These are phyloP conservation scores for Callaeas wilsoni DNA, from an alignment of 2,113 vertebrate species.

Conservation along the genomic window DNA sequence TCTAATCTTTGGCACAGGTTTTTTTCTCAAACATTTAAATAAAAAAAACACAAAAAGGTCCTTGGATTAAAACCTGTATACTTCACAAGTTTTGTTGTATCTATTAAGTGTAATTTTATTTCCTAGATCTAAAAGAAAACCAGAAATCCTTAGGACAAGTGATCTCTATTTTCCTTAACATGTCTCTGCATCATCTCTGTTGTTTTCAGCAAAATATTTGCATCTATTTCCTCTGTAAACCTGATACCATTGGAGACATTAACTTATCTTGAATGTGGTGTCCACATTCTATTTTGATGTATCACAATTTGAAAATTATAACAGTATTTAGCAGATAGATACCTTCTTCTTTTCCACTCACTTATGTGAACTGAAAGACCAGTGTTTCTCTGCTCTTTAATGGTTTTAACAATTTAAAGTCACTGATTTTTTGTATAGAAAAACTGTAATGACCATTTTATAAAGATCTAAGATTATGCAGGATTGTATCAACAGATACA, in stretches of 20 bases:
- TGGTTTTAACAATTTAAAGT: background rate
- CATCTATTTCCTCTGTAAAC: conserved; percentile 26
- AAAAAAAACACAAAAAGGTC: conserved; percentile 17
- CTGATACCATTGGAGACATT: background rate
- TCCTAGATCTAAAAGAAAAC: conserved; percentile 44
- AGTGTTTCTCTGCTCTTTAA: background rate
- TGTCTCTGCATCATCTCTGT: conserved; percentile 27
- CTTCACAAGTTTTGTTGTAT: conserved; percentile 34
- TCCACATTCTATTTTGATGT: conserved; percentile 14
- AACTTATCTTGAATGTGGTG: conserved; percentile 18
- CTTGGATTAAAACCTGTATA: conserved; percentile 23
- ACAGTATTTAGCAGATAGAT: background rate
- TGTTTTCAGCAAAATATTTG: conserved; percentile 60
- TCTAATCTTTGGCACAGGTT: background rate
- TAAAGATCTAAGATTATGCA: background rate
- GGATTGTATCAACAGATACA: background rate
- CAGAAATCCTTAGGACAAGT: conserved; percentile 30
- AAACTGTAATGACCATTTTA: background rate
- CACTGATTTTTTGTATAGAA: background rate
- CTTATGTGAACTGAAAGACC: background rate
- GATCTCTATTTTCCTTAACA: conserved; percentile 48
- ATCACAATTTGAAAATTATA: conserved; percentile 10
- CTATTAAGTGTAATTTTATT: conserved; percentile 34
- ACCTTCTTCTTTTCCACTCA: background rate
- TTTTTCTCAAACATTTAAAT: conserved; percentile 25